Evolutionary conservation across 2,797 vertebrate species (phyloP).

Genomic region (Pristis pectinata): DNA sequence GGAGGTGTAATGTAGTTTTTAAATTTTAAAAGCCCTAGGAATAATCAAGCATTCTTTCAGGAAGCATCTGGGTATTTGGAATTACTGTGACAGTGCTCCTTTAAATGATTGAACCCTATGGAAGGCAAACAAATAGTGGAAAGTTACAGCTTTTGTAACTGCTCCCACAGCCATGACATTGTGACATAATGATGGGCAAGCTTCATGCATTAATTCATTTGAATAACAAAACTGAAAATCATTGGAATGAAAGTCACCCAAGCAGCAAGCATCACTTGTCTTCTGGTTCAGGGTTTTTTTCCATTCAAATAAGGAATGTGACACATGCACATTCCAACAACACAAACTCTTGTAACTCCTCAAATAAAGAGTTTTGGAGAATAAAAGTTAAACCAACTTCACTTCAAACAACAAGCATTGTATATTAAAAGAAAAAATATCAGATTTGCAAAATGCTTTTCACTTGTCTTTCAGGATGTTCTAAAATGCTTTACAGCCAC

Average conservation of each 20-base stretch:
- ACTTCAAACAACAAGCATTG: not conserved
- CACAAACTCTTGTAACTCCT: not conserved
- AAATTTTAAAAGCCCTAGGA: not conserved
- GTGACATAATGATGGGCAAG: slow-evolving; percentile 11
- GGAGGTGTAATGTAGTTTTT: not conserved
- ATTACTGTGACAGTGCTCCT: not conserved
- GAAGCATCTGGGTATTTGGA: not conserved
- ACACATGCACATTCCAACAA: not conserved
- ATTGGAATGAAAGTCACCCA: not conserved
- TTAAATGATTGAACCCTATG: not conserved
- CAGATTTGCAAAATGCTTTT: too few species aligned
- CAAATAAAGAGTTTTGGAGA: not conserved
- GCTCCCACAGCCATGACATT: not conserved
- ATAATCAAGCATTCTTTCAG: not conserved
- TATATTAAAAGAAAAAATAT: not conserved
- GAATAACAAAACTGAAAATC: slow-evolving; percentile 22
- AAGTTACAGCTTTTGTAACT: slow-evolving; percentile 28
- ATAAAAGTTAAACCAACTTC: not conserved
- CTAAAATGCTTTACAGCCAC: too few species aligned
- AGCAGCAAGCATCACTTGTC: slow-evolving; percentile 8
- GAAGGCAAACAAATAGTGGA: not conserved
- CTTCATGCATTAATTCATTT: slow-evolving; percentile 31
- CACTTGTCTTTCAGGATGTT: too few species aligned
- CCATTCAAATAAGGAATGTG: not conserved
- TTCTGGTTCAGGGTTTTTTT: slow-evolving; percentile 20